phyloP scores from a whole-genome alignment of 2,888 invertebrate species.

The Malthinus seriepunctatus region DNA sequence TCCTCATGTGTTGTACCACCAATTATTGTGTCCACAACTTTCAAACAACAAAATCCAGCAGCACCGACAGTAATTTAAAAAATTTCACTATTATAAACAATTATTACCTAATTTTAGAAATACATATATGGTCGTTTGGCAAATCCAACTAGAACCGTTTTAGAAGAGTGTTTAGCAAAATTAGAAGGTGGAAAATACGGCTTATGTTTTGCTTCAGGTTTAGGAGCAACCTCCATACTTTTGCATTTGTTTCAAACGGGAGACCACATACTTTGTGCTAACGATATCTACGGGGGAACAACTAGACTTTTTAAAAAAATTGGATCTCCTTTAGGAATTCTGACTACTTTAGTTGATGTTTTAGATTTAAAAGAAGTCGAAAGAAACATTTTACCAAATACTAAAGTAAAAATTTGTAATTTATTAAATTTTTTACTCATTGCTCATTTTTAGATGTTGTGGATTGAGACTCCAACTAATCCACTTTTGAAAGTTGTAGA shows the following conservation, averaged over 20 bases:
- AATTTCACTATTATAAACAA: background rate
- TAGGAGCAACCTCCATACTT: conserved; percentile 82
- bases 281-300: conserved; percentile 96
- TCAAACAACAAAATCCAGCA: conserved; percentile 85
- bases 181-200: conserved; percentile 88
- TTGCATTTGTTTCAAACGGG: conserved; percentile 76
- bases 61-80: conserved; percentile 68
- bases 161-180: conserved; percentile 88
- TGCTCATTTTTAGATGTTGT: conserved; percentile 67
- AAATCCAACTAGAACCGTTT: conserved; percentile 88
- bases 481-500: conserved; percentile 88
- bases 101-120: conserved; percentile 61
- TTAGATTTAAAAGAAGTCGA: conserved; percentile 68
- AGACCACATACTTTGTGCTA: conserved; percentile 88
- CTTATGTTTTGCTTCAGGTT: conserved; percentile 84
- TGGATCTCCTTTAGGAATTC: conserved; percentile 68
- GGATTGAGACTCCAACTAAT: conserved; percentile 97
- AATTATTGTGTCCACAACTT: conserved; percentile 90
- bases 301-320: conserved; percentile 68
- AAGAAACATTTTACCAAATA: conserved; percentile 75
- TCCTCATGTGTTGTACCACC: conserved; percentile 86
- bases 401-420: conserved; percentile 66
- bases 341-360: conserved; percentile 78
- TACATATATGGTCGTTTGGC: conserved; percentile 93
- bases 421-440: no score